Conservation (phyloP, 2,797 vertebrate species). For the Peromyscus nudipes region DNA sequence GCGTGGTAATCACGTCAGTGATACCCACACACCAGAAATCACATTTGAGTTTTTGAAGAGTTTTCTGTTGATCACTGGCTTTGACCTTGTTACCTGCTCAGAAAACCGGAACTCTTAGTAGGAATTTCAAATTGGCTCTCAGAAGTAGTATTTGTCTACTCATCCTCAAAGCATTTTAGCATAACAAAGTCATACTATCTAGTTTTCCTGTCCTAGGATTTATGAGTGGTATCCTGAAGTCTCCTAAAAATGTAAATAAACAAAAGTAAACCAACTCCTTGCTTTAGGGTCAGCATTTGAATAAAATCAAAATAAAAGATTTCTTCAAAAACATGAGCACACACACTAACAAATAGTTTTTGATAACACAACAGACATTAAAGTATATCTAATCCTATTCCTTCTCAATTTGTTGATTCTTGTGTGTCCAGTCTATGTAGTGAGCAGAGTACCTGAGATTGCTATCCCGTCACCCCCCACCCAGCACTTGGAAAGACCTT, state of each 20-base stretch:
- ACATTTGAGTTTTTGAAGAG: not conserved
- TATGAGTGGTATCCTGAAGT: not conserved
- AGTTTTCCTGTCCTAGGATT: not conserved
- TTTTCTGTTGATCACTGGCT: not conserved
- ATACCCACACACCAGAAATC: not conserved
- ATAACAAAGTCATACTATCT: not conserved
- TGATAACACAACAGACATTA: not conserved
- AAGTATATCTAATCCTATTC: not conserved
- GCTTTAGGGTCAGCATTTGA: not conserved
- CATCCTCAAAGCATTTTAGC: not conserved
- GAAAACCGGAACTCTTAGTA: not conserved
- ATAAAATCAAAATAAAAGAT: not conserved
- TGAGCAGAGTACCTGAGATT: not conserved
- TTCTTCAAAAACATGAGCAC: not conserved
- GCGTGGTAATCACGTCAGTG: not conserved
- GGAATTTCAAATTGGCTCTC: not conserved
- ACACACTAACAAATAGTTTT: not conserved
- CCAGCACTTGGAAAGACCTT: not conserved
- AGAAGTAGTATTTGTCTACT: not conserved
- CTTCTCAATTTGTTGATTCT: not conserved
- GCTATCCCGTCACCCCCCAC: accelerated
- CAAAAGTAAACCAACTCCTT: not conserved
- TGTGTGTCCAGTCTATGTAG: not conserved
- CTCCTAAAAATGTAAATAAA: not conserved
- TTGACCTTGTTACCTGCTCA: not conserved